phyloP scores from a whole-genome alignment of 2,797 vertebrate genomes.

The Heterohyrax brucei region DNA sequence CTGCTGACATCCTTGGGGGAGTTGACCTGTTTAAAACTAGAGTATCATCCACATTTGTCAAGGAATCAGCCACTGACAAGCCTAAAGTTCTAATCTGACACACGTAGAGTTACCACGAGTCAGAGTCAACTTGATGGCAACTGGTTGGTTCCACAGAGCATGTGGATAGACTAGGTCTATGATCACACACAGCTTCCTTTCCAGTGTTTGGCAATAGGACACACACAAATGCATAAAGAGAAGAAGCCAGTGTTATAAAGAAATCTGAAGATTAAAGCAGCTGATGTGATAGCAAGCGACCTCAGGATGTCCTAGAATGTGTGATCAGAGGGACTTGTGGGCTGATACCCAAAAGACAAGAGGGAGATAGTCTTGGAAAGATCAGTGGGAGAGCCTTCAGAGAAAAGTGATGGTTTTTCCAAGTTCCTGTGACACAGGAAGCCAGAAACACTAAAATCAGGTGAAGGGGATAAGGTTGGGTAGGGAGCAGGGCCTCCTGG shows the following conservation, averaged over 20 bases:
- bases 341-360: not conserved
- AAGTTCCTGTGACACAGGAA: not conserved
- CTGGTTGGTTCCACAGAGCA: not conserved
- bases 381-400: not conserved
- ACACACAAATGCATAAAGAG: fast-evolving
- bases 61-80: not conserved
- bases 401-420: fast-evolving
- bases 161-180: fast-evolving
- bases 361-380: not conserved
- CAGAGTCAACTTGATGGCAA: not conserved
- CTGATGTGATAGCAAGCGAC: fast-evolving
- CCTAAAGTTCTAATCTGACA: not conserved
- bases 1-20: not conserved
- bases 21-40: not conserved
- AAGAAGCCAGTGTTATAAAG: fast-evolving
- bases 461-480: not conserved
- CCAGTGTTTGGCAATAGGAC: fast-evolving
- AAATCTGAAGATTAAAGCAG: not conserved
- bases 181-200: fast-evolving
- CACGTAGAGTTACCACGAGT: not conserved
- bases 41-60: not conserved
- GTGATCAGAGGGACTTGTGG: not conserved
- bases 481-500: not conserved
- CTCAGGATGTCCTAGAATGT: fast-evolving
- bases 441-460: not conserved